A percentile compares a stretch with the other conserved stretches of the same genome.
These are phyloP conservation scores for Cheilosia soror DNA, from an alignment of 2,888 invertebrate species.

Conservation along the genomic window DNA sequence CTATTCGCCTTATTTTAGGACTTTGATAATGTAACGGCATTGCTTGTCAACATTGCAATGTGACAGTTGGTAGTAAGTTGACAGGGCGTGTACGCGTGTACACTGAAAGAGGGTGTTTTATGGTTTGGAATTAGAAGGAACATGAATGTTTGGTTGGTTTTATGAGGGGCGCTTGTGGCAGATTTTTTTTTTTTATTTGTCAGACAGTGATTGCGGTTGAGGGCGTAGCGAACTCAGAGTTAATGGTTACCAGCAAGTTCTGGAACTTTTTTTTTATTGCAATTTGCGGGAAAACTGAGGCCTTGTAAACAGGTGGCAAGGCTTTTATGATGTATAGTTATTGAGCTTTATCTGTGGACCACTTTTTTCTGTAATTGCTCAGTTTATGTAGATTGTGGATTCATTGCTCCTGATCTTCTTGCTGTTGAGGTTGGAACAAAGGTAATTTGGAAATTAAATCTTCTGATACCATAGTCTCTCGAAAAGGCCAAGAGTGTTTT, in stretches of 20 bases:
- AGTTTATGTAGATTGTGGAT: too few relatives aligned
- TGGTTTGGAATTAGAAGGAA: constrained; percentile 28
- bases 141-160: constrained; percentile 42
- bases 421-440: too few relatives aligned
- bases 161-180: constrained; percentile 26
- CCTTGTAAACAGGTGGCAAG: too few relatives aligned
- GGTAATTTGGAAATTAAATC: too few relatives aligned
- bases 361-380: too few relatives aligned
- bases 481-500: too few relatives aligned
- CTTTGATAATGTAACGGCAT: constrained; percentile 38
- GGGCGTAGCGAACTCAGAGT: not conserved
- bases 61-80: constrained; percentile 41
- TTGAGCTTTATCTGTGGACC: too few relatives aligned
- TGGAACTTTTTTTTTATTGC: not conserved
- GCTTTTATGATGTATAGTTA: too few relatives aligned
- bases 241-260: not conserved
- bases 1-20: constrained; percentile 38
- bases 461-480: too few relatives aligned
- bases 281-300: not conserved
- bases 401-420: too few relatives aligned
- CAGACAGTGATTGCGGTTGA: not conserved
- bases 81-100: constrained; percentile 9
- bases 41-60: constrained; percentile 16
- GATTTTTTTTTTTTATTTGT: not conserved
- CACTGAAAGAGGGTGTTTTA: constrained; percentile 43